Evolutionary conservation across 1,140 invertebrate species (phyloP), one percentile per base, ranked within the genome.

Genomic region (Stenopsyche tienmushanensis): DNA sequence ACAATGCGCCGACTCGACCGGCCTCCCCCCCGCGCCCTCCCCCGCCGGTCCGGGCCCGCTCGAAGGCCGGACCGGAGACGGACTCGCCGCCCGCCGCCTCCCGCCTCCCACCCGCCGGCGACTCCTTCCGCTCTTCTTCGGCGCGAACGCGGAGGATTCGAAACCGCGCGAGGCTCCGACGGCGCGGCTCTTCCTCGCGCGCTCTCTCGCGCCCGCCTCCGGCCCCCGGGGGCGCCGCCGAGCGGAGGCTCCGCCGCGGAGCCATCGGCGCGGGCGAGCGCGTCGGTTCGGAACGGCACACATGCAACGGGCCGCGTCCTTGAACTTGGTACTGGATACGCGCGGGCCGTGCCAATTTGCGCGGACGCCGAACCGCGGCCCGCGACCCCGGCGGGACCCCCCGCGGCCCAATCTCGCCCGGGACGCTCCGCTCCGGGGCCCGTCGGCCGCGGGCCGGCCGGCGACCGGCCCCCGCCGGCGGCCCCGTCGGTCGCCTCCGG

Each of bases 301-400:
- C 44, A 7, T 20, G 10, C 17, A 8, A 15, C 44, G 44, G 57
- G 41, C 44, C 44, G 44, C 44, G 44, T 47, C 57, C 57, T 60
- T 60, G 57, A 60, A 60, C 57, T 60, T 60, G 57, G 57, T 34
- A 60, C 57, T 60, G 18, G 24, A 60, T 47, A 42, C 41, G 57
- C 41, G 41, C 42, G 26, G 42, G 54, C 2, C 17, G 44, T 23
- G 57, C 44, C 44, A 47, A 49, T 60, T 25, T 60, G 20, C 57
- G 13, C 42, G 18, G 26, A 34, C 21, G 13, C 10, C 18, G 18
- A 57, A 41, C 39, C 18, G 17, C n/a, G n/a, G n/a, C n/a, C n/a
- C n/a, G n/a, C n/a, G n/a, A n/a, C 34, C 7, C 34, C 7, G 34
- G n/a, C 34, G 34, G n/a, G 7, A 39, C 34, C 7, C 34, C n/a